Base-by-base conservation (phyloP, 2,113 vertebrate genomes). In the Atherinomorus stipes region DNA sequence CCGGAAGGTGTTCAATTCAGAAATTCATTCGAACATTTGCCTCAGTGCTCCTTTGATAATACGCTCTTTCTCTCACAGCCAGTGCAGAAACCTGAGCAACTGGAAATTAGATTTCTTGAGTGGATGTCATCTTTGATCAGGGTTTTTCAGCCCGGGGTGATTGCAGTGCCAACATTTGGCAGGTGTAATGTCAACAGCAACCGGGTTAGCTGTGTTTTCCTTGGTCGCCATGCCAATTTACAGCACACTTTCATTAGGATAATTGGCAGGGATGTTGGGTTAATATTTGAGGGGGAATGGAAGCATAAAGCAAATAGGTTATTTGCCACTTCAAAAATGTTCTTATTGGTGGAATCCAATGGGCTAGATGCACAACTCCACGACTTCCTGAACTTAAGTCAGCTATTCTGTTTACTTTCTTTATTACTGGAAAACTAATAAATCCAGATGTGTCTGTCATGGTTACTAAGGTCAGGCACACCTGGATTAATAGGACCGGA, bases 61-160 rank as follows among this genome's bases (percentile, higher is more conserved):
- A 13, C 5, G 7, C 42, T 52, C 22, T 16, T 54, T 69, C 51
- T 49, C 64, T 74, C 54, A 38, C 21, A 2, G 72, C 58, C 49
- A 47, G 37, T 31, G 49, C 8, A 23, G 68, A n/a, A 60, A 42
- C 23, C 12, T 23, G 62, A 74, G 52, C 34, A 60, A 76, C 47
- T 63, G 23, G 62, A 87, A 83, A 85, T 84, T 54, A 77, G 66
- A 81, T 86, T 90, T 83, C 66, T 80, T 88, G 77, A 87, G 86
- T 89, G 75, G 51, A 84, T 87, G 79, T 88, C 77, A 81, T 83
- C 71, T 85, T 84, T 84, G 72, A 88, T 90, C 65, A 85, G 74
- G 75, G 64, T 82, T 89, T 57, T 21, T 62, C 75, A 25, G 76
- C 57, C 49, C 60, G 1, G 61, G 72, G 53, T 34, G 78, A 83